Evolutionary conservation across 2,888 invertebrate genomes (phyloP), one percentile per base, ranked within the genome.

Genomic region (Drosophila mayaguana): DNA sequence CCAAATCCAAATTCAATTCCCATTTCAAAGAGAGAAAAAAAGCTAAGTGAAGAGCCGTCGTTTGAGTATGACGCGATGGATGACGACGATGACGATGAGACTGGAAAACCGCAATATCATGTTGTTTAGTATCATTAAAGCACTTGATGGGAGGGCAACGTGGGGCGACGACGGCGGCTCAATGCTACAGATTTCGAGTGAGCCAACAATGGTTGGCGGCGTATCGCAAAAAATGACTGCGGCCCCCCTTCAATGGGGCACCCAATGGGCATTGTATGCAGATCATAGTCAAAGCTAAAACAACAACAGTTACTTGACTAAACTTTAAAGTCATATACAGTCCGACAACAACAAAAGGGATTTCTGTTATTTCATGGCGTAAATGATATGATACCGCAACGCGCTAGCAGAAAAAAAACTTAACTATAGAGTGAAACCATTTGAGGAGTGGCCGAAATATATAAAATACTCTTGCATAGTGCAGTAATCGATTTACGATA

Each of bases 231-330:
- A 67, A 67, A 67, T 43, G 22, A 9, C 51, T 67, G 18, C 40
- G 40, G 18, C 56, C 43, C 63, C 42, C 32, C 32, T 51, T 54
- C 40, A 73, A 57, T 59, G 56, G 50, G 54, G 22, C 46, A 42
- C 55, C 72, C 72, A 83, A 65, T 77, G 88, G 68, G 71, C 83
- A 88, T 83, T 83, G 83, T 83, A 70, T 83, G 89, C 84, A 89
- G 78, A 83, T 83, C 80, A 45, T 53, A 53, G 40, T 25, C 38
- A 38, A 54, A 32, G 54, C 67, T 28, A 69, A 69, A 56, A 48
- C 51, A 68, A 72, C 78, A 59, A 72, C 77, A 45, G 54, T 65
- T 77, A 72, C 59, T 50, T 54, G 72, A 54, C 71, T 63, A 32
- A 36, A 32, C 55, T 22, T 22, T 22, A 38, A 60, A 50, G 42